phyloP scores from a whole-genome alignment of 2,797 vertebrate genomes.

The Spheniscus humboldti region DNA sequence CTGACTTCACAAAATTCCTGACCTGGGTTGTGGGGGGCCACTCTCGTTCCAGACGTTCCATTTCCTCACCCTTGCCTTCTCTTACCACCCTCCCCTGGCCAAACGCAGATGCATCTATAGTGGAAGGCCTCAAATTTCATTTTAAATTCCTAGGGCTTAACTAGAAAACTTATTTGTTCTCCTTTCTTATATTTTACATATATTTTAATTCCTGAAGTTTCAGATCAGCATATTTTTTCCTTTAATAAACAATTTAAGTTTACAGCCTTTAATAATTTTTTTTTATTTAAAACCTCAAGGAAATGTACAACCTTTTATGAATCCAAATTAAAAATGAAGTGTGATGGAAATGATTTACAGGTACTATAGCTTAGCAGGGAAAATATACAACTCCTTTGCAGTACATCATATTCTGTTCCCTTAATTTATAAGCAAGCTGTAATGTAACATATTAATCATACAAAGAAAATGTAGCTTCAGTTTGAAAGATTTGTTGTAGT shows the following conservation, averaged over 20 bases:
- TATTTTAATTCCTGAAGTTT: constrained; percentile 27
- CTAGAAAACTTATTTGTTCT: background rate
- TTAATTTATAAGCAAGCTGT: constrained; percentile 58
- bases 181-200: background rate
- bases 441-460: constrained; percentile 57
- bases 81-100: background rate
- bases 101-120: background rate
- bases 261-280: constrained; percentile 20
- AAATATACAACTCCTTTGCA: constrained; percentile 47
- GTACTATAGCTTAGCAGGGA: constrained; percentile 14
- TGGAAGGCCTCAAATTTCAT: background rate
- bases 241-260: constrained; percentile 25
- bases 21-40: background rate
- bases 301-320: constrained; percentile 37
- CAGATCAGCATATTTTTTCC: constrained; percentile 17
- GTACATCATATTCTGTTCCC: constrained; percentile 26
- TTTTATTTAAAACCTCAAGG: constrained; percentile 53
- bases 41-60: background rate
- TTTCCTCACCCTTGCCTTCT: background rate
- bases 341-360: constrained; percentile 45
- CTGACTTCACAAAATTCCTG: background rate
- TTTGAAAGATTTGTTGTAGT: constrained; percentile 55
- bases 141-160: background rate
- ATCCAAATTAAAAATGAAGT: constrained; percentile 59
- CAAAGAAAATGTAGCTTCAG: constrained; percentile 15